Base-by-base conservation (phyloP, 2,113 vertebrate species). In the Cebidichthys violaceus region DNA sequence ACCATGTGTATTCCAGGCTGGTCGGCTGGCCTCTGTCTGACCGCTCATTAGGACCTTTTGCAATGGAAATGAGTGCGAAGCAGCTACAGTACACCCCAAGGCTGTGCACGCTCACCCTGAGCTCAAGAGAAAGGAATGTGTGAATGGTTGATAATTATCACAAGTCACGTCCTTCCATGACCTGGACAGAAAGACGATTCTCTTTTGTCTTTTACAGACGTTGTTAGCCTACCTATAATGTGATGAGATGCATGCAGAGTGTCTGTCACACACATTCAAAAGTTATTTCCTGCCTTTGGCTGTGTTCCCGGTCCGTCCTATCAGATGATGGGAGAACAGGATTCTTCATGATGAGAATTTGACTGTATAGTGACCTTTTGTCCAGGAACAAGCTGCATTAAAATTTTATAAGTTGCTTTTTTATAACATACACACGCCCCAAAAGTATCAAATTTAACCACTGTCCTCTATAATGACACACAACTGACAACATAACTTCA, bases 131-230 rank as follows among this genome's bases (percentile, higher is more conserved):
- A 68, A 83, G 85, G 86, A 90, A 89, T 87, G 80, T 89, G 50
- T 85, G 81, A 94, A 91, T 75, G 70, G 84, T 69, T 84, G 88
- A 84, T 88, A 79, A 86, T 82, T 80, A 83, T 88, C 79, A 81
- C 43, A 80, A 62, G 81, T 65, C 77, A 72, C 27, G 64, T 37
- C 35, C 22, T 64, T 69, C 11, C 8, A 55, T 9, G 61, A 72
- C 70, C 71, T 81, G 72, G 6, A 57, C 13, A 54, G 24, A 71
- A 68, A 52, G 55, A 59, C 33, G 22, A 27, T 47, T 81, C 61
- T 69, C 39, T 61, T 75, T 60, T 27, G 50, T 78, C 22, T 75
- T 69, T 37, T 24, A 69, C n/a, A 64, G 59, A 14, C 27, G 14
- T 57, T 41, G 11, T 15, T 33, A 9, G 45, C 27, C 7, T 61